phyloP scores from a whole-genome alignment of 2,888 invertebrate species.

The Zygothrica quintamaculata region DNA sequence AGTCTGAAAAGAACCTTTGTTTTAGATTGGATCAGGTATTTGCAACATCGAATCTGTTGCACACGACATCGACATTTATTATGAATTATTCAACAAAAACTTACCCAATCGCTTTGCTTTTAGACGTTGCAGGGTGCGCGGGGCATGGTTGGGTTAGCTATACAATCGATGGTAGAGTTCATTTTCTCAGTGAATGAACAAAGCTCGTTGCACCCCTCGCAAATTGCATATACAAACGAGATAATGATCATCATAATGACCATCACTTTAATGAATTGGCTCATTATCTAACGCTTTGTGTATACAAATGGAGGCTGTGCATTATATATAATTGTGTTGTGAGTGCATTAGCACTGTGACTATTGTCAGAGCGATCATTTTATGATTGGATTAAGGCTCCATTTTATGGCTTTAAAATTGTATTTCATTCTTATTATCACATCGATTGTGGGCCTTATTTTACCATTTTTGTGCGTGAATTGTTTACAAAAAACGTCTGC shows the following conservation, averaged over 20 bases:
- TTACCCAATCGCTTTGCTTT: conserved; percentile 72
- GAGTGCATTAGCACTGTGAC: conserved; percentile 20
- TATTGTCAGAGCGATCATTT: conserved; percentile 67
- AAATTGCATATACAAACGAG: conserved; percentile 58
- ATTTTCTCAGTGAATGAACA: conserved; percentile 2
- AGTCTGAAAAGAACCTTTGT: conserved; percentile 73
- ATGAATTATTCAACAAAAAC: conserved; percentile 71
- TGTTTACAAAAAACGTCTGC: conserved; percentile 85
- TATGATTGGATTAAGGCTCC: conserved; percentile 39
- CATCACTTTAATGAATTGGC: background rate
- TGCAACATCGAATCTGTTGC: conserved; percentile 46
- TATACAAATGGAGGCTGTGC: conserved; percentile 37
- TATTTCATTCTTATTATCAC: conserved; percentile 41
- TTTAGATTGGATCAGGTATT: conserved; percentile 39
- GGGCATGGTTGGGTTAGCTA: conserved; percentile 51
- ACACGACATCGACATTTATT: conserved; percentile 73
- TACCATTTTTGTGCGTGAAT: conserved; percentile 85
- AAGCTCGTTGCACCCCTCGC: conserved; percentile 25
- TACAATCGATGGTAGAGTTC: conserved; percentile 28
- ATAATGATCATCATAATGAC: conserved; percentile 11
- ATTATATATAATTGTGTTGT: conserved; percentile 8
- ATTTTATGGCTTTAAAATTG: conserved; percentile 17
- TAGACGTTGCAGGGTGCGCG: conserved; percentile 56
- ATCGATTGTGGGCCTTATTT: conserved; percentile 80
- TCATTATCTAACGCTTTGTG: conserved; percentile 48